A percentile compares a stretch with the other conserved stretches of the same genome.
phyloP scores from a whole-genome alignment of 2,113 vertebrate genomes.

The Noturus placidus region DNA sequence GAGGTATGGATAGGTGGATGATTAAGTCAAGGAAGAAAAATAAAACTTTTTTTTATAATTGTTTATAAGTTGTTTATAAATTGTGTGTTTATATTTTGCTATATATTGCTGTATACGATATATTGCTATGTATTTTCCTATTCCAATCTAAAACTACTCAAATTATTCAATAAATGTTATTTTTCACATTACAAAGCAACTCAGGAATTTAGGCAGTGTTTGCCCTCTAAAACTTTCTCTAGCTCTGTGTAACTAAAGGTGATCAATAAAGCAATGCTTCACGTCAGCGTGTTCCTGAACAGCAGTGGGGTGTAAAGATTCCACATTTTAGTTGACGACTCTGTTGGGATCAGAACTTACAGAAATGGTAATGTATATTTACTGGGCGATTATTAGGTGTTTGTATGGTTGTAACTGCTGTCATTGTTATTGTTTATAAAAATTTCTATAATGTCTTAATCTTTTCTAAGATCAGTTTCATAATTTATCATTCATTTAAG shows the following conservation, averaged over 20 bases:
- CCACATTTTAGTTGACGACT: background rate
- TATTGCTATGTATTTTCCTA: background rate
- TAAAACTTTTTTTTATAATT: background rate
- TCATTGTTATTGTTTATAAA: too few species aligned
- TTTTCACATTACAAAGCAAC: background rate
- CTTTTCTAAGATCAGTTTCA: too few species aligned
- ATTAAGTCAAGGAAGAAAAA: background rate
- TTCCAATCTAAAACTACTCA: background rate
- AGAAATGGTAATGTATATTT: conserved; percentile 31
- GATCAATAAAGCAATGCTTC: conserved; percentile 37
- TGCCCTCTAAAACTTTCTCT: background rate
- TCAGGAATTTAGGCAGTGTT: background rate
- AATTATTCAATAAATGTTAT: background rate
- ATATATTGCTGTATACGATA: background rate
- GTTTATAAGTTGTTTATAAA: background rate
- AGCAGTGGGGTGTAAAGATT: background rate
- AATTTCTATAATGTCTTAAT: too few species aligned
- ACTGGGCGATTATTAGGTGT: background rate
- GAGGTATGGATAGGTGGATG: background rate
- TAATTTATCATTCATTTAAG: too few species aligned
- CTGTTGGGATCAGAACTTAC: background rate
- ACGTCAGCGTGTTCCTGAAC: background rate
- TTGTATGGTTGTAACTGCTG: background rate
- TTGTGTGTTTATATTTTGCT: background rate
- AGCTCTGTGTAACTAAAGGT: background rate